A percentile compares a stretch with the other conserved stretches of the same genome.
Evolutionary conservation across 2,797 vertebrate genomes (phyloP).

Genomic region (Spheniscus humboldti): DNA sequence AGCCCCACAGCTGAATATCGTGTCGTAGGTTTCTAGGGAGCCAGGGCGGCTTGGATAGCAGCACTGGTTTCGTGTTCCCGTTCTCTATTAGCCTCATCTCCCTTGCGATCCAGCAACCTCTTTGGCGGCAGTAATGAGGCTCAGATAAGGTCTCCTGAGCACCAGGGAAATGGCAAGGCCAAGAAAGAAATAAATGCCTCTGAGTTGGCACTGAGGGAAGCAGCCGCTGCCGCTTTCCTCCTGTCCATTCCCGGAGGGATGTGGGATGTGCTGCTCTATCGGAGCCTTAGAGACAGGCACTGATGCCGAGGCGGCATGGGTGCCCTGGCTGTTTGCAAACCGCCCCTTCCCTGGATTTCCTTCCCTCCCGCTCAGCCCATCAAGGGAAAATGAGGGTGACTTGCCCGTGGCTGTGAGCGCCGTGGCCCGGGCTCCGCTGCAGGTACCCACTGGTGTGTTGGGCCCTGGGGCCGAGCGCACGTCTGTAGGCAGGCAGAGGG

Average conservation of each 20-base stretch:
- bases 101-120: background rate
- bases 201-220: background rate
- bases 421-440: rapidly evolving
- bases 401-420: rapidly evolving
- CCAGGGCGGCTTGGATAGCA: background rate
- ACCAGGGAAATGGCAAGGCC: background rate
- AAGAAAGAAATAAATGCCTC: background rate
- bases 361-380: background rate
- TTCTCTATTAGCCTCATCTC: background rate
- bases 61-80: background rate
- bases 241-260: background rate
- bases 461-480: background rate
- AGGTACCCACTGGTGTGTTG: rapidly evolving
- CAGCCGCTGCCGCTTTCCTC: background rate
- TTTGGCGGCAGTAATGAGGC: background rate
- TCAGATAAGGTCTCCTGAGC: background rate
- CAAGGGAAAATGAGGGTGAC: background rate
- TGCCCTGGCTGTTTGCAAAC: background rate
- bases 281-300: background rate
- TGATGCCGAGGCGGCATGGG: rapidly evolving
- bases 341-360: background rate
- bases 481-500: background rate
- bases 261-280: background rate
- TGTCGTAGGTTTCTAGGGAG: background rate
- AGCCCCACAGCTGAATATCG: background rate